Evolutionary conservation across 1,140 invertebrate genomes (phyloP).

Genomic region (Micrasema minimum): DNA sequence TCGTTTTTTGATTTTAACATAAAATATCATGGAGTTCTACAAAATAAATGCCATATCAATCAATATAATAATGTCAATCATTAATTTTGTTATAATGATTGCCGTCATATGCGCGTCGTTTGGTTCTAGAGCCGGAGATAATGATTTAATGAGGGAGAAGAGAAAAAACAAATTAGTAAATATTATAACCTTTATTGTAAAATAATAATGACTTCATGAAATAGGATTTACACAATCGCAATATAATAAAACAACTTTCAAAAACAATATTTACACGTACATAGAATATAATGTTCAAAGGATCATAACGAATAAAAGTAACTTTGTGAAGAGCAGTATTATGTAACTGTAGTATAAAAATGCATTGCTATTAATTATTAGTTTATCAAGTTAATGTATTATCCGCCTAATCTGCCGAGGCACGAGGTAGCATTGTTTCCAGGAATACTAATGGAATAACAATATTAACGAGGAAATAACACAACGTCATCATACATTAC

Average conservation of each 20-base stretch:
- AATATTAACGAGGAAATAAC: conserved; percentile 25
- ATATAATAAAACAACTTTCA: conserved; percentile 32
- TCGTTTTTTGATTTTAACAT: no score
- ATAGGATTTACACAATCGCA: conserved; percentile 35
- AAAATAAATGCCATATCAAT: no score
- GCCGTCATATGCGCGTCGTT: no score
- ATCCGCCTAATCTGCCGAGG: background rate
- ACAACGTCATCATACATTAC: background rate
- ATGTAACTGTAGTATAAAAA: no score
- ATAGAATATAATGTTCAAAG: background rate
- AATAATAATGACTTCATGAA: conserved; percentile 44
- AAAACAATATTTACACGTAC: conserved; percentile 40
- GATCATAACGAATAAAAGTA: background rate
- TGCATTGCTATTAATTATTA: conserved; percentile 15
- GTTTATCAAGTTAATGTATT: conserved; percentile 9
- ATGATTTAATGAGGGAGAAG: no score
- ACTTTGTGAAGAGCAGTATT: conserved; percentile 5
- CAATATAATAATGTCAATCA: no score
- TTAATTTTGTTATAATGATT: no score
- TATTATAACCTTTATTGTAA: conserved; percentile 41
- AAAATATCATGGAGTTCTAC: no score
- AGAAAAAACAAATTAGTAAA: no score
- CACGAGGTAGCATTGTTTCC: conserved; percentile 47
- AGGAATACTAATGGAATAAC: conserved; percentile 51
- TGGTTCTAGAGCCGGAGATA: no score